Evolutionary conservation across 2,797 vertebrate genomes (phyloP).

Genomic region (Chelidonichthys spinosus): DNA sequence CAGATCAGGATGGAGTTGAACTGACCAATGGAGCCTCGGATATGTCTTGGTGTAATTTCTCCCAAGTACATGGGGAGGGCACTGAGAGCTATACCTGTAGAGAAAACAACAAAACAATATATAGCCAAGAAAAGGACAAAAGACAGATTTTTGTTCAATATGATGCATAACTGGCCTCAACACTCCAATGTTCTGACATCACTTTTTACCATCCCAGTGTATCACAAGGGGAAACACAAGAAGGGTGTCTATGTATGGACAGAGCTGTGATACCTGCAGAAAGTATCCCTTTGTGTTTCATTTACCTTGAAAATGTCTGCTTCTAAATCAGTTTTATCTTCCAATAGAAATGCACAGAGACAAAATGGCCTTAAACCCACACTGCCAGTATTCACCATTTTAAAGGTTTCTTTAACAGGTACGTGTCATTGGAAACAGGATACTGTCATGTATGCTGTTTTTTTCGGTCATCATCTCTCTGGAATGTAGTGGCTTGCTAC

Average conservation of each 20-base stretch:
- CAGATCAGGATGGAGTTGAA: slow-evolving; percentile 96
- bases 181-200: background rate
- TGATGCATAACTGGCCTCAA: background rate
- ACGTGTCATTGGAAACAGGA: no score
- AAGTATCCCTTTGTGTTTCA: background rate
- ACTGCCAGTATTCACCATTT: background rate
- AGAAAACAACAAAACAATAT: slow-evolving; percentile 3
- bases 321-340: slow-evolving; percentile 2
- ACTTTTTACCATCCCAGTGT: background rate
- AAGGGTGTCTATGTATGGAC: background rate
- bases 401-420: no score
- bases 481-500: background rate
- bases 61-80: slow-evolving; percentile 95
- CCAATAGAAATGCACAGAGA: background rate
- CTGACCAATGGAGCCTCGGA: slow-evolving; percentile 92
- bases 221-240: background rate
- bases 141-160: background rate
- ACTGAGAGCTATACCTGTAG: slow-evolving; percentile 91
- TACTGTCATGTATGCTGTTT: background rate
- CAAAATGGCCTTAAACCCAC: background rate
- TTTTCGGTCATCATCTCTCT: background rate
- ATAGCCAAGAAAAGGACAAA: background rate
- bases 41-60: slow-evolving; percentile 93
- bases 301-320: background rate
- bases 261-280: background rate